Base-by-base conservation (phyloP, 2,888 invertebrate species). In the Alitta virens region DNA sequence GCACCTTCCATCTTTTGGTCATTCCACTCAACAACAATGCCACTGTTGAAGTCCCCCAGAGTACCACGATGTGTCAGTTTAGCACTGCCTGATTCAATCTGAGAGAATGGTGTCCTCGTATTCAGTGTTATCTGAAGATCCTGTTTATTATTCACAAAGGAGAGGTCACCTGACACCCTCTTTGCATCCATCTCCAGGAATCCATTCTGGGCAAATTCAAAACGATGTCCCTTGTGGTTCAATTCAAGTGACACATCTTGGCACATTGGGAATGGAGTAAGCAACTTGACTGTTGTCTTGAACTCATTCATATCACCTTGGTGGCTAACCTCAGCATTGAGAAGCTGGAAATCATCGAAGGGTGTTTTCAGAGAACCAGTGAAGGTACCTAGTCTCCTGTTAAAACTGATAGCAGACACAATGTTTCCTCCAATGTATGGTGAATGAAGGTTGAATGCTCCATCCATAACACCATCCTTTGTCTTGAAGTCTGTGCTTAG, bases 181-280 rank as follows among this genome's bases (percentile, higher is more conserved):
- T 27, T 33, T 23, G 12, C 24, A 7, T 21, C 24, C n/a, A 38
- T 26, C 21, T 16, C 42, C 12, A 61, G 12, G 27, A n/a, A 43
- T 23, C 27, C 26, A 3, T 43, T 38, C 50, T 61, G 64, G 7
- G 7, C 21, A 64, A 61, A 51, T 58, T 66, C 57, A 42, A 26
- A 56, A 24, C 43, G 2, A n/a, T 49, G 21, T 46, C 68, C 68
- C 24, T 58, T 46, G 56, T 68, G 68, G 43, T 56, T 56, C 27
- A 66, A 38, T 1, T 53, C 56, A 33, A 61, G 56, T 2, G 24
- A 9, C 7, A 21, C 18, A 16, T 21, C n/a, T 40, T n/a, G 33
- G 18, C 5, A 49, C 21, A 3, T 40, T 51, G n/a, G 18, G 59
- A 23, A 50, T 21, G 59, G 59, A 14, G 59, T 52, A 18, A 33